A percentile compares a stretch with the other conserved stretches of the same genome.
Conservation (phyloP, 2,797 vertebrate species). For the Halcyon leucocephala region DNA sequence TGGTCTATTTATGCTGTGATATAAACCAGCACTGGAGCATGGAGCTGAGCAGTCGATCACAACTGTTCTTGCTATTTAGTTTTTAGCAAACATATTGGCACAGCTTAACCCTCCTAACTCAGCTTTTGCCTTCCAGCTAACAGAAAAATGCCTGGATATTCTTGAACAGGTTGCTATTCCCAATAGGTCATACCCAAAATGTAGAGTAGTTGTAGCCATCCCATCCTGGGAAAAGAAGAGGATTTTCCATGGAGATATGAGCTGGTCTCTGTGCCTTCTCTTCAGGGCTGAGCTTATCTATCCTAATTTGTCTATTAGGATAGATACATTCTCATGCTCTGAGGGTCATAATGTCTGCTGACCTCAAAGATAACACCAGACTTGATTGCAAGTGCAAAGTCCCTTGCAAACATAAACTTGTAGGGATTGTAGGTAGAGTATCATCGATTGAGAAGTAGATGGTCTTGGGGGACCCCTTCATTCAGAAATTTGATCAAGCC, state of each 20-base stretch:
- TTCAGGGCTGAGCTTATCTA: not conserved
- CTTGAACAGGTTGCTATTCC: not conserved
- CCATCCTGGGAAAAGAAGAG: not conserved
- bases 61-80: not conserved
- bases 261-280: not conserved
- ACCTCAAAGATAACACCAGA: not conserved
- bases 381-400: not conserved
- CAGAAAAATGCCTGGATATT: not conserved
- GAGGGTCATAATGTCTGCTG: not conserved
- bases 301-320: not conserved
- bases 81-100: not conserved
- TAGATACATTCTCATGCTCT: not conserved
- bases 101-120: not conserved
- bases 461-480: not conserved
- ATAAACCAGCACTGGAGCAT: not conserved
- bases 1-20: not conserved
- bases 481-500: not conserved
- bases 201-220: not conserved
- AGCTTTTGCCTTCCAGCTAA: not conserved
- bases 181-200: not conserved
- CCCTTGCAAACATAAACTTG: not conserved
- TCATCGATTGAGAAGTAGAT: not conserved
- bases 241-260: not conserved
- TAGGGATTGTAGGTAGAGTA: not conserved
- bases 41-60: not conserved